Evolutionary conservation across 2,888 invertebrate species (phyloP).

Genomic region (Chalcosyrphus nemorum): DNA sequence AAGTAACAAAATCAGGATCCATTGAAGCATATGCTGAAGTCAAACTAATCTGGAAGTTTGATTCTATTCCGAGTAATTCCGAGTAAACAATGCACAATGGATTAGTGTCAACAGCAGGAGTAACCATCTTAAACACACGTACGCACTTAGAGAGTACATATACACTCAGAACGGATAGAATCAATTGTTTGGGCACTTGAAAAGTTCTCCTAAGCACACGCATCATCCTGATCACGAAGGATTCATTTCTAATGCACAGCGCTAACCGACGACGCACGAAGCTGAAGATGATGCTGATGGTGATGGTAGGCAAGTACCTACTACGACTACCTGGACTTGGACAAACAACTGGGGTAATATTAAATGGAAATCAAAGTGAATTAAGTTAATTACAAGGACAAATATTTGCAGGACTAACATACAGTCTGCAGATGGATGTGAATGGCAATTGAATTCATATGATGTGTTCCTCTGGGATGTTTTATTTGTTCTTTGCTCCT

Average conservation of each 20-base stretch:
- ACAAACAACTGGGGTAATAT: constrained; percentile 68
- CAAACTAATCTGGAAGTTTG: constrained; percentile 71
- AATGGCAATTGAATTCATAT: constrained; percentile 43
- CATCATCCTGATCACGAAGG: constrained; percentile 20
- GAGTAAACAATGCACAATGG: constrained; percentile 67
- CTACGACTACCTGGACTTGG: no score
- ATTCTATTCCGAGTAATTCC: constrained; percentile 63
- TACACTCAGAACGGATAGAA: constrained; percentile 28
- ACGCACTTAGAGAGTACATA: constrained; percentile 33
- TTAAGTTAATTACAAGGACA: constrained; percentile 82
- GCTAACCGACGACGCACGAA: constrained; percentile 23
- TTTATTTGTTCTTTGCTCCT: constrained; percentile 2
- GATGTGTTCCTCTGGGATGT: background rate
- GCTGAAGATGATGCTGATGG: constrained; percentile 25
- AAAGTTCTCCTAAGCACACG: constrained; percentile 41
- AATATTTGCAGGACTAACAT: constrained; percentile 78
- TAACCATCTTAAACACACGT: constrained; percentile 45
- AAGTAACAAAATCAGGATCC: constrained; percentile 8
- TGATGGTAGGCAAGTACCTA: constrained; percentile 42
- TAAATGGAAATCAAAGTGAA: constrained; percentile 81
- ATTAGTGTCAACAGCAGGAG: constrained; percentile 68
- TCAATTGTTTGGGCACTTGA: constrained; percentile 61
- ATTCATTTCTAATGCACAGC: constrained; percentile 59
- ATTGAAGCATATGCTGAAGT: constrained; percentile 40
- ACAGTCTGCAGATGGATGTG: background rate